Percentiles rank a stretch among this genome's conserved stretches.
Evolutionary conservation across 2,888 invertebrate genomes (phyloP).

Genomic region (Lasioglossum zephyrum): DNA sequence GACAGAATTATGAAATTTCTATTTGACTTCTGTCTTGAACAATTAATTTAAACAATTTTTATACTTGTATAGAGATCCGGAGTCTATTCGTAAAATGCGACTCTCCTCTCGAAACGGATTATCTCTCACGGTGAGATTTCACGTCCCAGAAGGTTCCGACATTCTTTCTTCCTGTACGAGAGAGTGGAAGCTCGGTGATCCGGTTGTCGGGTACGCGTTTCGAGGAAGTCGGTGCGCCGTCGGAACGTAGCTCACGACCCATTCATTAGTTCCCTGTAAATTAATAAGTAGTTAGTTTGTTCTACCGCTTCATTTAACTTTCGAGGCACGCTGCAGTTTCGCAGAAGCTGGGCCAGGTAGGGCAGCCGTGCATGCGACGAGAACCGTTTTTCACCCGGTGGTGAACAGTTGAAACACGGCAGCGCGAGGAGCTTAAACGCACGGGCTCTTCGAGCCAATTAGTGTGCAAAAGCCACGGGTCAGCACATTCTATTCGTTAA

Average conservation of each 20-base stretch:
- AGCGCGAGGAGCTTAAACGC: constrained; percentile 15
- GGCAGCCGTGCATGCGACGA: neutral
- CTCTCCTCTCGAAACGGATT: neutral
- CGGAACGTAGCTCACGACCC: constrained; percentile 11
- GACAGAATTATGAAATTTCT: neutral
- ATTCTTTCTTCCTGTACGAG: neutral
- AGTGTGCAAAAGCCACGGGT: constrained; percentile 68
- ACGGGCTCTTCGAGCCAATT: constrained; percentile 65
- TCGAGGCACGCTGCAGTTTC: neutral
- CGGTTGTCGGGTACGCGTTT: constrained; percentile 5
- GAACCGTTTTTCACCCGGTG: neutral
- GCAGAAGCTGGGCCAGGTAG: neutral
- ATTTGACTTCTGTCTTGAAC: neutral
- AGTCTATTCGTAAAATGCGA: neutral
- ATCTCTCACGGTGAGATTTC: neutral
- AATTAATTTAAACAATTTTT: neutral
- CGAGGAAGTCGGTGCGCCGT: neutral
- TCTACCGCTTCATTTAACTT: constrained; percentile 61
- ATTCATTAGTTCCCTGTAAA: constrained; percentile 65
- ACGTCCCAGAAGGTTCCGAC: neutral
- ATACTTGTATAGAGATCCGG: neutral
- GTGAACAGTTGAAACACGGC: constrained; percentile 23
- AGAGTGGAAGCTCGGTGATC: constrained; percentile 6
- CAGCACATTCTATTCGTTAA: constrained; percentile 76
- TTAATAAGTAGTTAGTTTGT: constrained; percentile 68